Evolutionary conservation across 2,113 vertebrate genomes (phyloP), one percentile per base, ranked within the genome.

Genomic region (Podocnemis expansa): DNA sequence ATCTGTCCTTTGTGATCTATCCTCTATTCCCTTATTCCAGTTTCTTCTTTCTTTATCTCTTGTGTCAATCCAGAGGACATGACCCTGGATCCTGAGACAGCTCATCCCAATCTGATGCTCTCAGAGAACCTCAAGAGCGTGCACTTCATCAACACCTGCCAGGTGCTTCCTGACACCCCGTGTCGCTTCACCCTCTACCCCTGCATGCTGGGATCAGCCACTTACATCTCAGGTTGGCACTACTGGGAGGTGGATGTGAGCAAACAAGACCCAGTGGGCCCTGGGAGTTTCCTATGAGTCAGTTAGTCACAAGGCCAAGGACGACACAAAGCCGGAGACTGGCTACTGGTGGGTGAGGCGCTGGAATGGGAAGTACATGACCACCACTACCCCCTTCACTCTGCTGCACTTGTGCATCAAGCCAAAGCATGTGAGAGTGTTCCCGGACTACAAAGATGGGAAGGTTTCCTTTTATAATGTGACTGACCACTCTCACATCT

Each of bases 381-480:
- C 98, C 81, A 98, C 98, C 95, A 98, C 98, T 31, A 97, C 96
- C 4, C 96, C 94, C 7, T 96, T 96, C 22, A 98, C 97, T 2
- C 41, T 91, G 24, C 98, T 98, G 82, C 98, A 98, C 6, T 14
- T 97, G 76, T 58, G 83, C 8, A 96, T 98, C 38, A 96, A 98
- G 56, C 98, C 98, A 7, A 96, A 76, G 34, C 97, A 97, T 25
- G 91, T 99, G 27, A 98, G 98, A 17, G 94, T 99, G 95, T 99
- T 99, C 95, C 91, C 99, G 27, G 98, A 98, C 96, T 98, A 99
- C 22, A 98, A 98, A 81, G 98, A 98, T 45, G 98, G 98, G 43
- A 98, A 98, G 81, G 97, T 99, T 94, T 99, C 98, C n/a, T 99
- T 99, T 97, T 98, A 98, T 97, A 98, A 98, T 5, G 97, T 96